Base-by-base conservation (phyloP, 2,113 vertebrate genomes). In the Lycaon pictus region DNA sequence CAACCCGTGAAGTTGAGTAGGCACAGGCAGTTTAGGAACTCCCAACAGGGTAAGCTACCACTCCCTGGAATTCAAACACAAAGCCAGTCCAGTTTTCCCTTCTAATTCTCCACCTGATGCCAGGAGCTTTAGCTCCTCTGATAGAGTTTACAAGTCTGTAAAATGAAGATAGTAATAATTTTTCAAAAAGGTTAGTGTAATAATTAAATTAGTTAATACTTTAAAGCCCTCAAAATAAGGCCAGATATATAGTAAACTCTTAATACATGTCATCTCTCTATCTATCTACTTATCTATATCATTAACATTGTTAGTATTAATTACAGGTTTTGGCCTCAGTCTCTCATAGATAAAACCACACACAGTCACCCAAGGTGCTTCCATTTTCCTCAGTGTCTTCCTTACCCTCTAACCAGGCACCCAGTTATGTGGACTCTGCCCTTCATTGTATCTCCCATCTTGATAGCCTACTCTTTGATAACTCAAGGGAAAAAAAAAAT, bases 391-490 rank as follows among this genome's bases (percentile, higher is more conserved):
- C 11, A 2, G 11, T 15, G 6, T 43, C 17, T 86, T 69, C 27
- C 15, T 89, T 27, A 29, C 25, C 43, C 17, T 65, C n/a, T 23
- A 23, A 60, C 20, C 51, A 82, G 37, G 16, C 13, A 63, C 53
- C 11, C 7, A 13, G 22, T 97, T 43, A 55, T 92, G 43, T 51
- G 43, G 32, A 81, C 88, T 71, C 55, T 60, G 7, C 25, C 20
- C 37, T 84, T 85, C 65, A 5, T 13, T 12, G 1, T 90, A 67
- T 69, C 69, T 85, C 63, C 65, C 35, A 43, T 80, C 67, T 71
- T 35, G 67, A 85, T 72, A 62, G n/a, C 25, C 71, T 53, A 56
- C 63, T 60, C 67, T 97, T 89, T 89, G 84, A 94, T 94, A 82
- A 96, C 19, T 67, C 37, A 29, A 71, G 76, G 56, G 8, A 11